Percentiles rank a stretch among this genome's conserved stretches.
Evolutionary conservation across 2,888 invertebrate species (phyloP).

Genomic region (Mythimna impura): DNA sequence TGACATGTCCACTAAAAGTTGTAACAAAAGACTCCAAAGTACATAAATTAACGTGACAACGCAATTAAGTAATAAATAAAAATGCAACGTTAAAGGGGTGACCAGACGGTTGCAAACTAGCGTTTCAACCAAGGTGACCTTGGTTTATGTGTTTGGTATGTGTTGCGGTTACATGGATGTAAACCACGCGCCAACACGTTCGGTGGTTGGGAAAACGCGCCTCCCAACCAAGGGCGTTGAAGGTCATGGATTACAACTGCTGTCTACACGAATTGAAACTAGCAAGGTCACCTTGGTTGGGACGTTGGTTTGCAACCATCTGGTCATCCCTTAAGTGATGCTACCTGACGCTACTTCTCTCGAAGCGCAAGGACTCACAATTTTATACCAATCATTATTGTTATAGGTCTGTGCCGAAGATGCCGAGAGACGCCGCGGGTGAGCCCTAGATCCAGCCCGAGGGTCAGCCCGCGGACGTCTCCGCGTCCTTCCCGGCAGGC

Average conservation of each 20-base stretch:
- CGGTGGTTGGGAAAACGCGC: no score
- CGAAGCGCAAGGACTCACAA: background rate
- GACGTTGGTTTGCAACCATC: no score
- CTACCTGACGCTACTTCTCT: constrained; percentile 9
- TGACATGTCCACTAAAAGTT: background rate
- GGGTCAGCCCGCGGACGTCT: constrained; percentile 45
- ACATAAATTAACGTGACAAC: background rate
- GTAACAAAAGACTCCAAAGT: background rate
- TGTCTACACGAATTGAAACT: no score
- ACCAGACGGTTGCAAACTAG: no score
- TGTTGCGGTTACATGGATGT: no score
- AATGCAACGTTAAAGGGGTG: constrained; percentile 7
- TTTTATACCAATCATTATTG: constrained; percentile 47
- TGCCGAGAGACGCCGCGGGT: constrained; percentile 21
- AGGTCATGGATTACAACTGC: no score
- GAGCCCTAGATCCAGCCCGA: constrained; percentile 32
- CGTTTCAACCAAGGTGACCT: no score
- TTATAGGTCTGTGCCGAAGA: constrained; percentile 49
- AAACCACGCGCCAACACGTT: no score
- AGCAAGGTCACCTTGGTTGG: no score
- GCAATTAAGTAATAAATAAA: constrained; percentile 22
- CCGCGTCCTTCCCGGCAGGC: constrained; percentile 20
- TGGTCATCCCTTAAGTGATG: constrained; percentile 1
- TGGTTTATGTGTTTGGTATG: no score
- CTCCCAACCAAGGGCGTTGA: no score